A percentile compares a stretch with the other conserved stretches of the same genome.
phyloP scores from a whole-genome alignment of 2,888 invertebrate genomes.

The Rotaria socialis region DNA sequence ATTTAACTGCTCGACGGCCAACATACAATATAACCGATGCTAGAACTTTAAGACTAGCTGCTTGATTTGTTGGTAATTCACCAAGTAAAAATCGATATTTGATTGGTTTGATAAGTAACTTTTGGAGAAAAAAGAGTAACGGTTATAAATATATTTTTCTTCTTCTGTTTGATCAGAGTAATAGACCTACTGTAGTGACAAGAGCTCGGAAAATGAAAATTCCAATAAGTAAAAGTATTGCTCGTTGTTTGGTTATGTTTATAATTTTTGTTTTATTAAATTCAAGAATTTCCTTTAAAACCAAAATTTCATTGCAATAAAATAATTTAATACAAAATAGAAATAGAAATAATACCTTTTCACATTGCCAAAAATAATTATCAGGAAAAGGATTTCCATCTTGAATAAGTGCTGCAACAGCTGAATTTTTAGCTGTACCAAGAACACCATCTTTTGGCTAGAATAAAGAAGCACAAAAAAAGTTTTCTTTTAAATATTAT shows the following conservation, averaged over 20 bases:
- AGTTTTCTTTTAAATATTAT: background rate
- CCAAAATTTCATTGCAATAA: background rate
- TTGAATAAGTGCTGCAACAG: conserved; percentile 53
- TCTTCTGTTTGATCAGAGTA: background rate
- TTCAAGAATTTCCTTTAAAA: conserved; percentile 51
- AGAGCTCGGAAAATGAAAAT: conserved; percentile 54
- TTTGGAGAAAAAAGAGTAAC: conserved; percentile 41
- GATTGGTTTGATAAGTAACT: conserved; percentile 55
- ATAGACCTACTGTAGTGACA: conserved; percentile 52
- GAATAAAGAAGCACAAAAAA: background rate
- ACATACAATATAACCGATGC: conserved; percentile 53
- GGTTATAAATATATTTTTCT: background rate
- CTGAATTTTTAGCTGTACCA: conserved; percentile 55
- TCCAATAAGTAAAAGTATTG: conserved; percentile 52
- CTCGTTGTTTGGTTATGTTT: conserved; percentile 52
- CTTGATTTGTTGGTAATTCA: conserved; percentile 50
- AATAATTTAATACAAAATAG: background rate
- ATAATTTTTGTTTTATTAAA: conserved; percentile 51
- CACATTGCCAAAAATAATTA: conserved; percentile 56
- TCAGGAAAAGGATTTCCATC: conserved; percentile 54
- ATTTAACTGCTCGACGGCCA: conserved; percentile 35
- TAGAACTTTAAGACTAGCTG: conserved; percentile 53
- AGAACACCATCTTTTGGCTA: conserved; percentile 55
- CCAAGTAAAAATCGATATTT: conserved; percentile 54
- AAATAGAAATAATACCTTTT: conserved; percentile 50